phyloP scores from a whole-genome alignment of 2,888 invertebrate species.

The Caenorhabditis imperialis region DNA sequence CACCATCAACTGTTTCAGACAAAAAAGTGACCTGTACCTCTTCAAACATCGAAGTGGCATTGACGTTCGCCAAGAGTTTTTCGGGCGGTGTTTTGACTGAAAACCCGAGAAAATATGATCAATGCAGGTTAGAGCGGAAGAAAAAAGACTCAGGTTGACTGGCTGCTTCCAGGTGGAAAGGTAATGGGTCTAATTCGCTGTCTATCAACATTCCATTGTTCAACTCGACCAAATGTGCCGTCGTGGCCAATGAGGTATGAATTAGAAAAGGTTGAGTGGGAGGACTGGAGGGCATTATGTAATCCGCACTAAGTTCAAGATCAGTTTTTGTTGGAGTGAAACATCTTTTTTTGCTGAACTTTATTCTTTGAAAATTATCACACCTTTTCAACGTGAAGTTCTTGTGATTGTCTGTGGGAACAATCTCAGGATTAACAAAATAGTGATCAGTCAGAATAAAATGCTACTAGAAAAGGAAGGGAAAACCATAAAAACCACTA shows the following conservation, averaged over 20 bases:
- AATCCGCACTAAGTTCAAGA: too few relatives aligned
- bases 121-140: slow-evolving; percentile 47
- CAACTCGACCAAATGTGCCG: slow-evolving; percentile 64
- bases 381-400: too few relatives aligned
- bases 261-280: too few relatives aligned
- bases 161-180: slow-evolving; percentile 58
- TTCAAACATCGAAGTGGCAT: slow-evolving; percentile 63
- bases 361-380: too few relatives aligned
- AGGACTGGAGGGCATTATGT: too few relatives aligned
- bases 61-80: slow-evolving; percentile 62
- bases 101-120: slow-evolving; percentile 54
- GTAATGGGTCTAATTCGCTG: slow-evolving; percentile 61
- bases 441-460: too few relatives aligned
- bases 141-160: not conserved
- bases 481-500: slow-evolving; percentile 16
- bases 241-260: slow-evolving; percentile 60
- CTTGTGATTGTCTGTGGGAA: too few relatives aligned
- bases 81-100: slow-evolving; percentile 68
- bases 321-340: too few relatives aligned
- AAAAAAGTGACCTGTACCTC: slow-evolving; percentile 65
- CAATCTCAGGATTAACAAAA: too few relatives aligned
- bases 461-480: too few relatives aligned
- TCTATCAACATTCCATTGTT: slow-evolving; percentile 61
- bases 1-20: slow-evolving; percentile 46
- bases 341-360: too few relatives aligned